phyloP scores from a whole-genome alignment of 2,113 vertebrate genomes.

The Pteronura brasiliensis region DNA sequence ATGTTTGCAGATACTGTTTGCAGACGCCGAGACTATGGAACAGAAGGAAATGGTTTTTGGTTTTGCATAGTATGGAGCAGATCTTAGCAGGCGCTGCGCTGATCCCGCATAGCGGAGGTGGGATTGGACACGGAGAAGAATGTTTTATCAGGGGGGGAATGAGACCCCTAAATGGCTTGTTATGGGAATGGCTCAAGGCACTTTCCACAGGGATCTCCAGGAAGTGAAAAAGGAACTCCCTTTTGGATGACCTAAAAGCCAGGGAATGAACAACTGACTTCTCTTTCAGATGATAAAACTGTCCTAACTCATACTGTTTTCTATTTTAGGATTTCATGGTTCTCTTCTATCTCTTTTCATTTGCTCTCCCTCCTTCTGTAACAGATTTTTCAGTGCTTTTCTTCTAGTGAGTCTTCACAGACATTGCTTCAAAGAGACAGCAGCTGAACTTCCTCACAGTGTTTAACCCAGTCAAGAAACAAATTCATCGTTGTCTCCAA shows the following conservation, averaged over 20 bases:
- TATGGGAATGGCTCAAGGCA: not conserved
- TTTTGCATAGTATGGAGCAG: not conserved
- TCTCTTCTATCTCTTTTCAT: conserved; percentile 1
- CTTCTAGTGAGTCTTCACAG: not conserved
- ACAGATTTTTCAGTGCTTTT: not conserved
- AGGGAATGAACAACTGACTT: not conserved
- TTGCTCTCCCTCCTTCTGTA: not conserved
- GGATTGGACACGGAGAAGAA: not conserved
- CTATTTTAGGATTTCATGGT: not conserved
- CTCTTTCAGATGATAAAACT: not conserved
- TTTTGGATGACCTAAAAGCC: not conserved
- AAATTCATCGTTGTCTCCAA: not conserved
- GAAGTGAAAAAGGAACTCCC: not conserved
- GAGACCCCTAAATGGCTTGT: not conserved
- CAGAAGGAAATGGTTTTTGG: not conserved
- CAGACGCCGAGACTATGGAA: not conserved
- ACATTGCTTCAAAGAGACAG: not conserved
- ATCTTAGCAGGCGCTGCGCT: not conserved
- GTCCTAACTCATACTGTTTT: not conserved
- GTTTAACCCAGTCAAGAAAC: not conserved
- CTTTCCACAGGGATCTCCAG: not conserved
- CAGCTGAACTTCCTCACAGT: not conserved
- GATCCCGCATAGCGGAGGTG: not conserved
- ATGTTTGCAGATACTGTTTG: not conserved
- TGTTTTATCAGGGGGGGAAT: not conserved